Evolutionary conservation across 2,888 invertebrate genomes (phyloP).

Genomic region (Nasonia oneida): DNA sequence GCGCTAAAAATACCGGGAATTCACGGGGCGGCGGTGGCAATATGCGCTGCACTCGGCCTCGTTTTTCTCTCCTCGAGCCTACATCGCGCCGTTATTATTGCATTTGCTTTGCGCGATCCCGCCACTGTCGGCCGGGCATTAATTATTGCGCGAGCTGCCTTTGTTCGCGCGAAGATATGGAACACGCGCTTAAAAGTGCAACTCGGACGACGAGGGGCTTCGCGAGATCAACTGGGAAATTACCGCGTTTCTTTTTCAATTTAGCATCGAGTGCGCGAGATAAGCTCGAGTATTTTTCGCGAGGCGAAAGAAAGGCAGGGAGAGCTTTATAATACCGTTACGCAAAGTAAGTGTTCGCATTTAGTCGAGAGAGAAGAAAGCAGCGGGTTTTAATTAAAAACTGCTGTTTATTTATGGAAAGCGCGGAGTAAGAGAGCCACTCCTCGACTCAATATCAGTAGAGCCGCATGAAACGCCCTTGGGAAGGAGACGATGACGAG

Average conservation of each 20-base stretch:
- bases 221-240: too few species aligned
- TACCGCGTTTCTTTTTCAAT: conserved; percentile 27
- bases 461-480: conserved; percentile 21
- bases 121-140: conserved; percentile 56
- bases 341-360: conserved; percentile 33
- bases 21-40: conserved; percentile 51
- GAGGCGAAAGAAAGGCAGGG: not conserved
- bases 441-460: conserved; percentile 40
- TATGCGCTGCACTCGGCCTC: conserved; percentile 54
- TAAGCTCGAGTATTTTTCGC: not conserved
- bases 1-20: conserved; percentile 50
- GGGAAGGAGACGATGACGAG: not conserved
- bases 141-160: conserved; percentile 51
- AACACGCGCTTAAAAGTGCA: not conserved
- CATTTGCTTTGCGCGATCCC: conserved; percentile 54
- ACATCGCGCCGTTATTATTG: conserved; percentile 49
- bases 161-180: conserved; percentile 3
- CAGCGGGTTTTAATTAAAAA: conserved; percentile 55
- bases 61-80: conserved; percentile 6
- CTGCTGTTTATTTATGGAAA: conserved; percentile 43
- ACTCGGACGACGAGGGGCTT: not conserved
- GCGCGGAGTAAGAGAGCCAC: not conserved
- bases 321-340: conserved; percentile 44
- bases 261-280: not conserved
- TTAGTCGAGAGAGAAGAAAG: not conserved